Evolutionary conservation across 2,888 invertebrate genomes (phyloP), one percentile per base, ranked within the genome.

Genomic region (Heliconius charithonia): DNA sequence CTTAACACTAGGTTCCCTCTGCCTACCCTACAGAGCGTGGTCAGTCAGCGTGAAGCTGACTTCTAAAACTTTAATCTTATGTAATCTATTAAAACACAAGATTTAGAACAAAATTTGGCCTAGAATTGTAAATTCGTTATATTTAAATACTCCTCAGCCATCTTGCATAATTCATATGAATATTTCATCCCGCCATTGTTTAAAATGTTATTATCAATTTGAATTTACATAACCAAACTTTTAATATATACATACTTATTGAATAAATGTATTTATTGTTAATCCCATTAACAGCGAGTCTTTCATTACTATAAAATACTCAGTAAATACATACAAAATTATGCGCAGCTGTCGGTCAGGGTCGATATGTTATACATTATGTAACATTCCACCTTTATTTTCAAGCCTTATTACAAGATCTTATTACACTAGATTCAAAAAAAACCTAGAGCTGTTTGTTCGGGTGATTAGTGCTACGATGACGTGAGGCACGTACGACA

Each of bases 381-480:
- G 81, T 81, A 83, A 83, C 74, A 79, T 70, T 73, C 76, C 70
- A 80, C 75, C 79, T 82, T 81, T 78, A 77, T 83, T 78, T 75
- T 78, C 66, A 72, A 78, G 67, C 56, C 74, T 69, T 79, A 69
- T 69, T 69, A 69, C 69, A 25, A 80, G 62, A 59, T 79, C 78
- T 80, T 65, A 65, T 75, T 76, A 59, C 59, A 37, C 13, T 59
- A 77, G 27, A 63, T 29, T 77, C 71, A 81, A 80, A 79, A 80
- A 79, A 29, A 81, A 78, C 86, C 86, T 84, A 85, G 81, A 85
- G 83, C 76, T 92, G 87, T 92, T 91, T 91, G 89, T 87, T 87
- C 86, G 85, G 86, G 83, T 84, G 88, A 89, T 92, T 90, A 91
- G 88, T 88, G 87, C 83, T 84, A 84, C 83, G 87, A 89, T 93